Base-by-base conservation (phyloP, 2,888 invertebrate species). In the Macrophya alboannulata region DNA sequence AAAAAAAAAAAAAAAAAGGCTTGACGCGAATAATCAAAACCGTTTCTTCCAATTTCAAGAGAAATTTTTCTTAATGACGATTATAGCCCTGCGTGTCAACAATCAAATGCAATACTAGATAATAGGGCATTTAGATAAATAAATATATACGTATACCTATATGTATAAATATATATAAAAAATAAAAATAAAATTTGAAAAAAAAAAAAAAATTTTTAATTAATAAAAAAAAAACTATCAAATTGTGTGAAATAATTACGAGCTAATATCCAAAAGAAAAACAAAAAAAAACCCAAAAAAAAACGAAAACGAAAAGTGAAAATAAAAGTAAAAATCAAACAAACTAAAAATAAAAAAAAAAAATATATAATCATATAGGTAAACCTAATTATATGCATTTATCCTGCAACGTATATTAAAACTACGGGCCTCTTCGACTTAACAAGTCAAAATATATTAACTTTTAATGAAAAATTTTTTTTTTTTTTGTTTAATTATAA, bases 61-160 rank as follows among this genome's bases (percentile, higher is more conserved):
- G 37, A 37, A 55, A 77, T 55, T 25, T 31, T 74, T 37, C 17
- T 55, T 55, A 77, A 77, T 37, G 55, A 77, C 51, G 10, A 79
- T 62, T 79, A 76, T 40, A 55, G 59, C 85, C 87, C 84, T 84
- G 89, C 87, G 88, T 88, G 85, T 87, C 74, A 87, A 87, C 87
- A 89, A 87, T 89, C 87, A 86, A 86, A 86, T 83, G 88, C 87
- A 87, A 87, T 87, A 87, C 86, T 86, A 86, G 87, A 55, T 55
- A 68, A 81, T 84, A 84, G 84, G 82, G 79, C 79, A 21, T 79
- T 62, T 51, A 77, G 48, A 74, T 68, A 12, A 37, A n/a, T 74
- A 31, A 12, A 15, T 43, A 43, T 25, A 76, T 51, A 21, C 31
- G 21, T 51, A 51, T 48, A 76, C 43, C 8, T 45, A 45, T 37